Percentiles rank a stretch among this genome's conserved stretches.
phyloP scores from a whole-genome alignment of 2,113 vertebrate genomes.

The Thamnaconus septentrionalis region DNA sequence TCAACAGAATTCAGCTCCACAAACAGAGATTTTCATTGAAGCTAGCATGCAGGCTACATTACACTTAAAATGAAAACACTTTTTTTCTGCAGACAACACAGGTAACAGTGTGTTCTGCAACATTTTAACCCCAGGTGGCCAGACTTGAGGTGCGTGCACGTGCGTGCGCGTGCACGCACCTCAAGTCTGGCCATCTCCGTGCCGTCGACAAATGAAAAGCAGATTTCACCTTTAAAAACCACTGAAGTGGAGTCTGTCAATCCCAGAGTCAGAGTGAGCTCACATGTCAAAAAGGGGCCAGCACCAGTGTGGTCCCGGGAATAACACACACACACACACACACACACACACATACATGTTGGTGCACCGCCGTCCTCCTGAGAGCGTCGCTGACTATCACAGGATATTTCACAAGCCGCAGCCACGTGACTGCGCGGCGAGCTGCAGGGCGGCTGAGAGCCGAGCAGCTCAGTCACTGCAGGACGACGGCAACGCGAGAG shows the following conservation, averaged over 20 bases:
- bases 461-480: slow-evolving; percentile 27
- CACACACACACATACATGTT: background rate
- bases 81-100: too few species aligned
- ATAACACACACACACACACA: slow-evolving; percentile 7
- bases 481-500: slow-evolving; percentile 5
- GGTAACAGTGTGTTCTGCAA: too few species aligned
- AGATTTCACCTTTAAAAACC: slow-evolving; percentile 64
- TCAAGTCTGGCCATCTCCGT: slow-evolving; percentile 50
- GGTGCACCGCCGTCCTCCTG: slow-evolving; percentile 25
- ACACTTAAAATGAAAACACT: too few species aligned
- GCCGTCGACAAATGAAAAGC: slow-evolving; percentile 70
- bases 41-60: too few species aligned
- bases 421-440: too few species aligned
- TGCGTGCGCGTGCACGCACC: too few species aligned
- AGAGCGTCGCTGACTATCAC: slow-evolving; percentile 43
- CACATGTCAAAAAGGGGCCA: slow-evolving; percentile 54
- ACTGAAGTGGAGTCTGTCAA: slow-evolving; percentile 57
- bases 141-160: too few species aligned
- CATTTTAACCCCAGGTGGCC: too few species aligned
- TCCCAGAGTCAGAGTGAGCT: slow-evolving; percentile 42
- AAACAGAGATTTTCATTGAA: too few species aligned
- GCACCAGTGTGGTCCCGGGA: slow-evolving; percentile 47
- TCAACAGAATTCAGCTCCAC: too few species aligned
- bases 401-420: slow-evolving; percentile 25
- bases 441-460: background rate